A percentile compares a stretch with the other conserved stretches of the same genome.
Evolutionary conservation across 2,888 invertebrate genomes (phyloP).

Genomic region (Caenorhabditis zanzibari): DNA sequence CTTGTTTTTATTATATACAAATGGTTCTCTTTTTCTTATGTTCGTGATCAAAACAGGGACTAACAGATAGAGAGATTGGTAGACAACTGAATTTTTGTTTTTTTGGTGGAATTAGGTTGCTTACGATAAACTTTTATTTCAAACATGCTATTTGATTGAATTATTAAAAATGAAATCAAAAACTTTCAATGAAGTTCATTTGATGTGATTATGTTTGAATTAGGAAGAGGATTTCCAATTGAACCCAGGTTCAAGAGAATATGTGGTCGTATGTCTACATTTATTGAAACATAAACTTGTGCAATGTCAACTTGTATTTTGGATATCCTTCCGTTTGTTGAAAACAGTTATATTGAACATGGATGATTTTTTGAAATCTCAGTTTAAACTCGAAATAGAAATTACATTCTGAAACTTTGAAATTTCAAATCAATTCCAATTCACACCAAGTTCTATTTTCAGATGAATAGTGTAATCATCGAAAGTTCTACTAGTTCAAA

Average conservation of each 20-base stretch:
- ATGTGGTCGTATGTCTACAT: too few species aligned
- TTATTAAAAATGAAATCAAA: not conserved
- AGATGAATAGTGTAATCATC: not conserved
- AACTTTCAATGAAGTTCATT: too few species aligned
- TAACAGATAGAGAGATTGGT: not conserved
- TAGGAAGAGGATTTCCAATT: not conserved
- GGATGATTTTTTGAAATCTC: too few species aligned
- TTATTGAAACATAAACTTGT: too few species aligned
- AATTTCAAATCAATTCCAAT: not conserved
- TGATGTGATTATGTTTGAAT: not conserved
- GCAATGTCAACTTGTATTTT: too few species aligned
- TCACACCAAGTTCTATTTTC: not conserved
- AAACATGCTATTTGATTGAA: not conserved
- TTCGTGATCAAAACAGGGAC: not conserved
- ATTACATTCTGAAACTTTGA: not conserved
- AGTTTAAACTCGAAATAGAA: too few species aligned
- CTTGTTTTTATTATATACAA: not conserved
- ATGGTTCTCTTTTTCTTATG: not conserved
- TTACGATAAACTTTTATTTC: not conserved
- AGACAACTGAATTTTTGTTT: not conserved
- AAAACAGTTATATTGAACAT: too few species aligned
- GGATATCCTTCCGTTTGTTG: too few species aligned
- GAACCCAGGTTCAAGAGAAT: not conserved
- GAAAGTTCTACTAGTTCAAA: not conserved
- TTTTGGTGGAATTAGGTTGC: too few species aligned